These are phyloP conservation scores for Thereva unica DNA, from an alignment of 2,888 invertebrate species.

Conservation along the genomic window DNA sequence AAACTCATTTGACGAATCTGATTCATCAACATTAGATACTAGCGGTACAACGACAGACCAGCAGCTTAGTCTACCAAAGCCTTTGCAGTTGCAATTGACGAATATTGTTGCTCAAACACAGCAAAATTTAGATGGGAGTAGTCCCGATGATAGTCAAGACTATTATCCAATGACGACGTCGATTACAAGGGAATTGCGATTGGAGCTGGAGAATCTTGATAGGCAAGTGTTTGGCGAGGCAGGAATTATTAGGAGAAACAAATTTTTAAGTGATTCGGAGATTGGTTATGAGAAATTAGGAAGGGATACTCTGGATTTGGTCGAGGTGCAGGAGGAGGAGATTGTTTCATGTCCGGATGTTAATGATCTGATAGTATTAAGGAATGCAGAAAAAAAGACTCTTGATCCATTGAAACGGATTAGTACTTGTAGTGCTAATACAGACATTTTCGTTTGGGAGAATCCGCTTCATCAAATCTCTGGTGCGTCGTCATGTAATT, in stretches of 20 bases:
- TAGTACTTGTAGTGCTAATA: slow-evolving; percentile 57
- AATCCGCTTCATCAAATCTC: slow-evolving; percentile 71
- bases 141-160: slow-evolving; percentile 80
- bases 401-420: slow-evolving; percentile 50
- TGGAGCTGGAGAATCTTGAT: slow-evolving; percentile 82
- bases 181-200: slow-evolving; percentile 78
- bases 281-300: slow-evolving; percentile 55
- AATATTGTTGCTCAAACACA: slow-evolving; percentile 50
- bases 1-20: slow-evolving; percentile 60
- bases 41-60: slow-evolving; percentile 9
- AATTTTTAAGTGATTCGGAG: slow-evolving; percentile 41
- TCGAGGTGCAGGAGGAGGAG: slow-evolving; percentile 55
- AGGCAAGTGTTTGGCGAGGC: slow-evolving; percentile 75
- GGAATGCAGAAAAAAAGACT: slow-evolving; percentile 47
- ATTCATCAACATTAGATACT: slow-evolving; percentile 51
- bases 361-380: slow-evolving; percentile 51
- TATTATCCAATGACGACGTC: slow-evolving; percentile 88
- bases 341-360: slow-evolving; percentile 53
- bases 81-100: slow-evolving; percentile 43
- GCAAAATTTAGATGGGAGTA: slow-evolving; percentile 63
- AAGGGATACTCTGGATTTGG: slow-evolving; percentile 56
- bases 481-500: slow-evolving; percentile 48
- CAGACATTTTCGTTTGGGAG: slow-evolving; percentile 79
- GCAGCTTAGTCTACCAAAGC: slow-evolving; percentile 44
- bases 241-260: slow-evolving; percentile 30